phyloP scores from a whole-genome alignment of 2,797 vertebrate species.

The Etheostoma perlongum region DNA sequence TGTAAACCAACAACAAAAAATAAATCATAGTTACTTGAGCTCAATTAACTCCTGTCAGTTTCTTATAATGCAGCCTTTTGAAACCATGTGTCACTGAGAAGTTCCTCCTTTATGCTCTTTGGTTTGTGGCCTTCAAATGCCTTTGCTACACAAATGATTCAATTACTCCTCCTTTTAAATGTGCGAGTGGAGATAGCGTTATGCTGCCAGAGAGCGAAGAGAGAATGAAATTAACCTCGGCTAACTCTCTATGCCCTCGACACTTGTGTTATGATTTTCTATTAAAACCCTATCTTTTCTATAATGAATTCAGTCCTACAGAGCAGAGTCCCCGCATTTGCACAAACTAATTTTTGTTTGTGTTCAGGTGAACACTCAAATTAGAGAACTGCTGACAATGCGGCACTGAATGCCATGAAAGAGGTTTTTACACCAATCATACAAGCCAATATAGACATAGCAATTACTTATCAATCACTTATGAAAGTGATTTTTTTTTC shows the following conservation, averaged over 20 bases:
- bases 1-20: conserved; percentile 12
- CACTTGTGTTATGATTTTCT: conserved; percentile 78
- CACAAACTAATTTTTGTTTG: conserved; percentile 67
- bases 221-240: conserved; percentile 78
- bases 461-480: conserved; percentile 11
- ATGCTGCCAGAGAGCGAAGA: conserved; percentile 62
- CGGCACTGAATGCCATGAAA: conserved; percentile 26
- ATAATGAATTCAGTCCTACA: conserved; percentile 65
- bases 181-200: conserved; percentile 74
- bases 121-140: conserved; percentile 70
- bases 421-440: conserved; percentile 27
- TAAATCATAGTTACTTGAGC: conserved; percentile 3
- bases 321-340: conserved; percentile 38
- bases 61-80: conserved; percentile 37
- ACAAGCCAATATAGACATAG: conserved; percentile 3
- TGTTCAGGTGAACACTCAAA: conserved; percentile 60
- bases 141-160: conserved; percentile 78
- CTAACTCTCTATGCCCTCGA: conserved; percentile 64
- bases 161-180: conserved; percentile 80
- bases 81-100: conserved; percentile 33
- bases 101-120: conserved; percentile 43
- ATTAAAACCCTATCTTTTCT: conserved; percentile 72
- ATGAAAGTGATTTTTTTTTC: conserved; percentile 21
- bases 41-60: conserved; percentile 42
- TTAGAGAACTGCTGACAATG: conserved; percentile 33